These are phyloP conservation scores for Ochropleura plecta DNA, from an alignment of 2,888 invertebrate species.

Conservation along the genomic window DNA sequence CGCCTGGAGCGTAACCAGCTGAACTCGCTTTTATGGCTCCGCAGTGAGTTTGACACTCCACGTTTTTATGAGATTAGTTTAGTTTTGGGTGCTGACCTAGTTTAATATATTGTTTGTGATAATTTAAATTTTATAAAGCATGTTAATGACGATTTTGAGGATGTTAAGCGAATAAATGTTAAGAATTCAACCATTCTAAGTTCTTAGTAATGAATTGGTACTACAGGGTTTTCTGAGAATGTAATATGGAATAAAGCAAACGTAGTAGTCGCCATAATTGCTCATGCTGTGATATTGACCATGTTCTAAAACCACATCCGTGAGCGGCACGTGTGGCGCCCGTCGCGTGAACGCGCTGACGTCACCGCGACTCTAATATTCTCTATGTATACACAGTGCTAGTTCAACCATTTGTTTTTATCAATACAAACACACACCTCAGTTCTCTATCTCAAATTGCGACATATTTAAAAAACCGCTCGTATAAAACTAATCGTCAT, in stretches of 20 bases:
- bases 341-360: conserved; percentile 41
- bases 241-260: conserved; percentile 1
- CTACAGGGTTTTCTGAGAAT: neutral
- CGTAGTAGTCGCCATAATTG: conserved; percentile 26
- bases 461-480: conserved; percentile 29
- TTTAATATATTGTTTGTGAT: conserved; percentile 32
- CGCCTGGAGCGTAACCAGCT: conserved; percentile 53
- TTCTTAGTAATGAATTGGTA: conserved; percentile 1
- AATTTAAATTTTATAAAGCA: conserved; percentile 17
- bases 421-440: conserved; percentile 58
- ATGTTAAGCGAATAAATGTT: conserved; percentile 2
- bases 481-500: conserved; percentile 20
- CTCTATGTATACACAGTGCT: conserved; percentile 41
- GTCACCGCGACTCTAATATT: conserved; percentile 52
- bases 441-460: conserved; percentile 22
- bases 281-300: conserved; percentile 43
- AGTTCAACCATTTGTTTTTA: conserved; percentile 48
- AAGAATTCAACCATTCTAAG: neutral
- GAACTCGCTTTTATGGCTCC: conserved; percentile 60
- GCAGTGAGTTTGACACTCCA: conserved; percentile 31
- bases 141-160: conserved; percentile 24
- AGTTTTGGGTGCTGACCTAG: conserved; percentile 50
- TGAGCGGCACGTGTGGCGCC: conserved; percentile 23
- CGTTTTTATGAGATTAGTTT: conserved; percentile 51
- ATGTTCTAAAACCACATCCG: conserved; percentile 48